Conservation (phyloP, 2,797 vertebrate species). For the Remorina albescens region DNA sequence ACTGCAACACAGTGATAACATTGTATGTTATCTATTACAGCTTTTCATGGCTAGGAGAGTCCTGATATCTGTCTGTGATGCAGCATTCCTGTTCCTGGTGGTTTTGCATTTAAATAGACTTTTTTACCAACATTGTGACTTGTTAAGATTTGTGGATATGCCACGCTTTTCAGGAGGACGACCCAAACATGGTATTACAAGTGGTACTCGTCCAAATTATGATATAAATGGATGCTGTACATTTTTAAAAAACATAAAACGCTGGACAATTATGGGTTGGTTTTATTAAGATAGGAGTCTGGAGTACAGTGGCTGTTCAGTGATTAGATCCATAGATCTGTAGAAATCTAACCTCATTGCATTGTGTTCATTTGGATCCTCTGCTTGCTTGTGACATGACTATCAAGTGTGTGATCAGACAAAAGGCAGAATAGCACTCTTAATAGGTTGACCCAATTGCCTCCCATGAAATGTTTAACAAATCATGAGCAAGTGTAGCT, state of each 20-base stretch:
- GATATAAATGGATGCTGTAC: neutral
- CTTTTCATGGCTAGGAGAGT: neutral
- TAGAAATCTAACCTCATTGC: slow-evolving; percentile 18
- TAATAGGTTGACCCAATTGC: slow-evolving; percentile 51
- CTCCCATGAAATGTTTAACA: slow-evolving; percentile 45
- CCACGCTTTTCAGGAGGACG: too few species aligned
- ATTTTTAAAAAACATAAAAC: neutral
- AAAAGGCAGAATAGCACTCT: slow-evolving; percentile 47
- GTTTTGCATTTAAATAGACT: neutral
- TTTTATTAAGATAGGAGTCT: neutral
- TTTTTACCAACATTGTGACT: neutral
- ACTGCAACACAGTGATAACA: too few species aligned
- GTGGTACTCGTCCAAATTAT: too few species aligned
- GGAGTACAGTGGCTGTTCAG: neutral
- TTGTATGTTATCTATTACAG: too few species aligned
- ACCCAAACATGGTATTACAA: neutral
- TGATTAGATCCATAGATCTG: slow-evolving; percentile 9
- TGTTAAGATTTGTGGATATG: too few species aligned
- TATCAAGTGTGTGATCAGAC: slow-evolving; percentile 51
- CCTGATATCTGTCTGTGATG: neutral
- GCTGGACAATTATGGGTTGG: neutral
- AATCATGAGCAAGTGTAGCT: slow-evolving; percentile 27
- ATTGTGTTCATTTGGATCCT: slow-evolving; percentile 29
- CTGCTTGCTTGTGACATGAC: slow-evolving; percentile 43
- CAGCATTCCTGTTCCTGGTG: neutral